A percentile compares a stretch with the other conserved stretches of the same genome.
Evolutionary conservation across 2,888 invertebrate species (phyloP).

Genomic region (Ischnura elegans): DNA sequence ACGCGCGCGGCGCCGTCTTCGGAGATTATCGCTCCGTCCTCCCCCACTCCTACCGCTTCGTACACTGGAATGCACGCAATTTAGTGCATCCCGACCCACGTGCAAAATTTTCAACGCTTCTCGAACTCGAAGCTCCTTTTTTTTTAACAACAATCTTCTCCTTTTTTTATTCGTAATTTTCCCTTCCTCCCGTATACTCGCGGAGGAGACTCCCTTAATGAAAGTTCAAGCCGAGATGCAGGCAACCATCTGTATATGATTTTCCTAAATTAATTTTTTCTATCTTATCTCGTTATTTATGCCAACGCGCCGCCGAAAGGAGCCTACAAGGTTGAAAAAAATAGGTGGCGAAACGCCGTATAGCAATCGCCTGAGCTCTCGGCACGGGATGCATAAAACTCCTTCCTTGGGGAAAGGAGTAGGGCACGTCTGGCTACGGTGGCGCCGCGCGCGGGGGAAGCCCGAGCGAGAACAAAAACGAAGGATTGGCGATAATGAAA

Average conservation of each 20-base stretch:
- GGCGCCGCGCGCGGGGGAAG: too few species aligned
- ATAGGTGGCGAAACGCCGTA: background rate
- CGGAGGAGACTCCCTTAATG: background rate
- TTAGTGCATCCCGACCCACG: slow-evolving; percentile 12
- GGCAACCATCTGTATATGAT: background rate
- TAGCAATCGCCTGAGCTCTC: background rate
- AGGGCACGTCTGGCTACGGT: background rate
- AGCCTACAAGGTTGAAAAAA: background rate
- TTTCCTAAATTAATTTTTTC: background rate
- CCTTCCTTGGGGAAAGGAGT: background rate
- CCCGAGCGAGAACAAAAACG: background rate
- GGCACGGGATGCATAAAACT: background rate
- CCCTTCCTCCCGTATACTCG: background rate
- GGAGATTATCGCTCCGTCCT: slow-evolving; percentile 5
- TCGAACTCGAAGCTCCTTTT: background rate
- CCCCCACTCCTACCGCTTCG: too few species aligned
- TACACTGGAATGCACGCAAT: slow-evolving; percentile 25
- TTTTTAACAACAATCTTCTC: background rate
- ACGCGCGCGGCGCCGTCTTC: background rate
- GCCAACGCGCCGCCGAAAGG: background rate
- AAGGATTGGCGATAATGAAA: background rate
- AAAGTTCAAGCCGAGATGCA: background rate
- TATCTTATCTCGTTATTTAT: background rate
- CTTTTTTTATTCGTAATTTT: background rate
- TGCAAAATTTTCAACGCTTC: background rate